Evolutionary conservation across 1,140 invertebrate species (phyloP), one percentile per base, ranked within the genome.

Genomic region (Bombus consobrinus): DNA sequence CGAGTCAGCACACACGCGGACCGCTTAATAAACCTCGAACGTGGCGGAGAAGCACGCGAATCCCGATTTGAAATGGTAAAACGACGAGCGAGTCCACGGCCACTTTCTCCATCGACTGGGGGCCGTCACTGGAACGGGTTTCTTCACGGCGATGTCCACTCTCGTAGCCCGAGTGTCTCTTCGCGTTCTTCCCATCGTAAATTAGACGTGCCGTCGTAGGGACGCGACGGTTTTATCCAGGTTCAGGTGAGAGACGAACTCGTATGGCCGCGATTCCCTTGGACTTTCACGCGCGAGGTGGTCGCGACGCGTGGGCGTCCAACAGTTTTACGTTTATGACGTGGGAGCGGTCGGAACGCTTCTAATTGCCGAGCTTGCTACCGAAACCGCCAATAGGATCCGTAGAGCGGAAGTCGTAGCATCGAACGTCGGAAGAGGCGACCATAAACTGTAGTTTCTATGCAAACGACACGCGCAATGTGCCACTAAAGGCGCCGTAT

Each of bases 391-490:
- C 84, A 64, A 86, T 80, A 59, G 57, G 47, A 34, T n/a, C 75
- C 78, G 22, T 25, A 8, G 13, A 34, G 39, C 57, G 34, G 18
- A 53, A 53, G n/a, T 28, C 43, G 78, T 39, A 59, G 43, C 34
- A 37, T 69, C 59, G 59, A 86, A 59, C 47, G 22, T 69, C 78
- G 84, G 39, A 64, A 59, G 62, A 39, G 71, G 41, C 5, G 47
- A 15, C 82, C 78, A 32, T 89, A 83, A 89, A 83, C 62, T 18
- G 88, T 83, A 83, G 72, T 87, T 89, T 89, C 84, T 89, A 89
- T 89, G 88, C 88, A 89, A 89, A 89, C 88, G 84, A 81, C 71
- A 81, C 78, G 69, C n/a, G 84, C 84, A 64, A 75, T 66, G 87
- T 69, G 88, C 66, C 57, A 81, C 59, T 89, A 89, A 89, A 80